phyloP scores from a whole-genome alignment of 2,797 vertebrate species.

The Anguilla pacifica region DNA sequence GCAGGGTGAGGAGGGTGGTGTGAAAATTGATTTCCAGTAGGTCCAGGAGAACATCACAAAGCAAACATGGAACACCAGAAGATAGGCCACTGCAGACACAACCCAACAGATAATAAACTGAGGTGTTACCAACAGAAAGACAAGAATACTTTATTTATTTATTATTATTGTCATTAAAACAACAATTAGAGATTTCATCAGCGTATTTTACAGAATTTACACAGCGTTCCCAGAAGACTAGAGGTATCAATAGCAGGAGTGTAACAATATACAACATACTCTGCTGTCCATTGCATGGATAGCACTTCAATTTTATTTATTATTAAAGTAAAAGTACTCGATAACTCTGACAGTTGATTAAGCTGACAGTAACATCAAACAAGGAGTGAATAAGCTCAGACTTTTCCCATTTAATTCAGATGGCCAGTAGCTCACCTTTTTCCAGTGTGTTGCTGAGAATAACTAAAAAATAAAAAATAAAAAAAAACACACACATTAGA shows the following conservation, averaged over 20 bases:
- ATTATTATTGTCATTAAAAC: neutral
- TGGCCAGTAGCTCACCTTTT: constrained; percentile 78
- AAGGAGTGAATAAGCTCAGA: neutral
- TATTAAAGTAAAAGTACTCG: neutral
- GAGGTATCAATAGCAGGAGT: neutral
- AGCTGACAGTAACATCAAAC: neutral
- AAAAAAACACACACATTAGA: neutral
- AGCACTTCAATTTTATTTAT: neutral
- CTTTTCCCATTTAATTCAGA: neutral
- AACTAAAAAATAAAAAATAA: constrained; percentile 75
- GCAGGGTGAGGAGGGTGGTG: constrained; percentile 83
- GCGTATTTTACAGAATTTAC: neutral
- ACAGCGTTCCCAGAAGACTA: neutral
- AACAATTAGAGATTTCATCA: neutral
- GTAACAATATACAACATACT: neutral
- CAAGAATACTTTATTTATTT: neutral
- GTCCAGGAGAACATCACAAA: constrained; percentile 97
- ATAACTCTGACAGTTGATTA: neutral
- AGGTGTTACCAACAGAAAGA: neutral
- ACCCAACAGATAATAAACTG: constrained; percentile 28
- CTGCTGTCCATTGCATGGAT: neutral
- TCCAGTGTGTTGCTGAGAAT: constrained; percentile 87
- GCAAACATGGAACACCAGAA: constrained; percentile 89
- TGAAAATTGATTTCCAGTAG: constrained; percentile 97
- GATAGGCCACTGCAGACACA: constrained; percentile 82